A percentile compares a stretch with the other conserved stretches of the same genome.
Conservation (phyloP, 2,888 invertebrate species). For the Morpho achilles region DNA sequence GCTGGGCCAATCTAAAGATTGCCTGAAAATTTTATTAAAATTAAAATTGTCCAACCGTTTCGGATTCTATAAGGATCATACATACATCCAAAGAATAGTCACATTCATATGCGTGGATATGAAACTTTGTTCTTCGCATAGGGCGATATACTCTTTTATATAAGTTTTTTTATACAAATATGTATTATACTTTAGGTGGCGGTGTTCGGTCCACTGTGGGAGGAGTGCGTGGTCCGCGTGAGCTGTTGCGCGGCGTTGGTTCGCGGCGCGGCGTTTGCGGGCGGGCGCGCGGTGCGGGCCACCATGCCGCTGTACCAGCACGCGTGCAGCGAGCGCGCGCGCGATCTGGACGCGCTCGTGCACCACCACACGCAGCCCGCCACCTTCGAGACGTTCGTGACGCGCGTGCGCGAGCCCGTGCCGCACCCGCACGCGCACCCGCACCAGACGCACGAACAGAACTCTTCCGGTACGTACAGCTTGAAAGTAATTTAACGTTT, state of each 20-base stretch:
- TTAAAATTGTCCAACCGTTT: too few relatives aligned
- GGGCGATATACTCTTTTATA: too few relatives aligned
- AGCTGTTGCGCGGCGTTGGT: conserved; percentile 89
- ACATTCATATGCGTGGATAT: too few relatives aligned
- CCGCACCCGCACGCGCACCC: conserved; percentile 20
- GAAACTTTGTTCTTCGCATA: too few relatives aligned
- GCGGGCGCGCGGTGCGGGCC: conserved; percentile 94
- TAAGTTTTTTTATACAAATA: too few relatives aligned
- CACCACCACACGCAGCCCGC: conserved; percentile 90
- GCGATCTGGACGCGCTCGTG: conserved; percentile 91
- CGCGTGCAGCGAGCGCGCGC: conserved; percentile 94
- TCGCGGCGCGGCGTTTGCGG: conserved; percentile 91
- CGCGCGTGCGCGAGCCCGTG: conserved; percentile 57
- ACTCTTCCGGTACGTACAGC: background rate
- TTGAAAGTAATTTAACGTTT: background rate
- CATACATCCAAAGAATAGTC: too few relatives aligned
- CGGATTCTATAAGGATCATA: too few relatives aligned
- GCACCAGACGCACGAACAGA: conserved; percentile 16
- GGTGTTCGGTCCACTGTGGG: conserved; percentile 97
- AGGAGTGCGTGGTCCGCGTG: conserved; percentile 86
- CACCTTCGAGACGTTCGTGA: conserved; percentile 91
- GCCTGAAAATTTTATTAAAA: too few relatives aligned
- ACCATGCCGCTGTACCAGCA: conserved; percentile 94
- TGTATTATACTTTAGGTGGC: conserved; percentile 78
- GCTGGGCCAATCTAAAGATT: too few relatives aligned